phyloP scores from a whole-genome alignment of 2,113 vertebrate species.

The Loxodonta africana region DNA sequence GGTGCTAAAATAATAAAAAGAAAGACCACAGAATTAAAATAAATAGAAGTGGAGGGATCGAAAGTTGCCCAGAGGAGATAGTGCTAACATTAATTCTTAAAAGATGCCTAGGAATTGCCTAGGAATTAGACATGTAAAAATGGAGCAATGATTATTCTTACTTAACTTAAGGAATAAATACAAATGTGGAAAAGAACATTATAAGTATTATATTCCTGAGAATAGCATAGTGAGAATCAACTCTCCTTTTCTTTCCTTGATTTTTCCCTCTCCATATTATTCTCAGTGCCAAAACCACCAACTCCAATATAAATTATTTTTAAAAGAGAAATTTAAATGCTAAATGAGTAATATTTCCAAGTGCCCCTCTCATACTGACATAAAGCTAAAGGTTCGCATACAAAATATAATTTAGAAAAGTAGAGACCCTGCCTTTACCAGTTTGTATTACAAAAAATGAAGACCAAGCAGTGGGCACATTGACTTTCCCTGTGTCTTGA shows the following conservation, averaged over 20 bases:
- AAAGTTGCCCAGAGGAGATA: neutral
- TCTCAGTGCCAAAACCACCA: neutral
- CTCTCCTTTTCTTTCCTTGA: neutral
- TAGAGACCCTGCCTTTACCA: neutral
- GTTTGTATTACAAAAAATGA: neutral
- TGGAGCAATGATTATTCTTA: neutral
- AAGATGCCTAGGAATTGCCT: neutral
- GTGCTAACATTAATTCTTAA: neutral
- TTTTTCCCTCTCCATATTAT: neutral
- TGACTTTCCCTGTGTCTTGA: neutral
- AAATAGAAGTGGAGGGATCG: neutral
- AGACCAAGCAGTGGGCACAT: neutral
- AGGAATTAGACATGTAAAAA: neutral
- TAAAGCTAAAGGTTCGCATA: neutral
- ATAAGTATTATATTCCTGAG: neutral
- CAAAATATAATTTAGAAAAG: neutral
- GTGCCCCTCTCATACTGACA: neutral
- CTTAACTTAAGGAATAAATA: neutral
- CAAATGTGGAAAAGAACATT: neutral
- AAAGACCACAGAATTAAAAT: neutral
- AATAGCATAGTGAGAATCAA: neutral
- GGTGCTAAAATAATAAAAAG: neutral
- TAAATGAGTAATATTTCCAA: neutral
- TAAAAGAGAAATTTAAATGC: neutral
- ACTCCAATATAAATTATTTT: neutral